A percentile compares a stretch with the other conserved stretches of the same genome.
Evolutionary conservation across 2,888 invertebrate species (phyloP).

Genomic region (Agonopterix alstromeriana): DNA sequence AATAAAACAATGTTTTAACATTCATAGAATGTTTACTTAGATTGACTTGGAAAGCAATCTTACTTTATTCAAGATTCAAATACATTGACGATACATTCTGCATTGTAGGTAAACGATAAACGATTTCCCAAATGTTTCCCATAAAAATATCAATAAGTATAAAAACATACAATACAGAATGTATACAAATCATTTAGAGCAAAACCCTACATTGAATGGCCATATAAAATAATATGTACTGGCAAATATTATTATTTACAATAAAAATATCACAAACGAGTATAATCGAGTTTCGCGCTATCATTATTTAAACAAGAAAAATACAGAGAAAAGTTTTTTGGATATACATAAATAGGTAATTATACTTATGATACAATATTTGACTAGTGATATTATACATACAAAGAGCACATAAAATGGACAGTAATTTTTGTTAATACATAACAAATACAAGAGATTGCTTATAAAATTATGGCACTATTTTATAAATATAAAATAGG

Average conservation of each 20-base stretch:
- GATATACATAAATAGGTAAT: too few relatives aligned
- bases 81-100: constrained; percentile 36
- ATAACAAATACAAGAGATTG: constrained; percentile 1
- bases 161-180: constrained; percentile 7
- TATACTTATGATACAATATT: background rate
- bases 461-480: constrained; percentile 54
- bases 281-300: constrained; percentile 33
- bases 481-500: constrained; percentile 50
- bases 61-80: constrained; percentile 36
- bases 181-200: constrained; percentile 19
- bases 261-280: constrained; percentile 63
- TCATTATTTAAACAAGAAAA: constrained; percentile 16
- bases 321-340: background rate
- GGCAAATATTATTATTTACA: constrained; percentile 61
- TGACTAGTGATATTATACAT: constrained; percentile 7
- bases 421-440: background rate
- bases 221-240: constrained; percentile 43
- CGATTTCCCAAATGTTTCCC: constrained; percentile 5
- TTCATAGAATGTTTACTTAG: constrained; percentile 72
- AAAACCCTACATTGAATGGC: constrained; percentile 49
- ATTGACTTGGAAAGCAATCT: constrained; percentile 56
- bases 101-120: constrained; percentile 16
- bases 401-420: background rate
- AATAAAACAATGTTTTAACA: constrained; percentile 44
- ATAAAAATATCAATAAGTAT: constrained; percentile 10